Evolutionary conservation across 2,888 invertebrate species (phyloP), one percentile per base, ranked within the genome.

Genomic region (Pogonocherus hispidulus): DNA sequence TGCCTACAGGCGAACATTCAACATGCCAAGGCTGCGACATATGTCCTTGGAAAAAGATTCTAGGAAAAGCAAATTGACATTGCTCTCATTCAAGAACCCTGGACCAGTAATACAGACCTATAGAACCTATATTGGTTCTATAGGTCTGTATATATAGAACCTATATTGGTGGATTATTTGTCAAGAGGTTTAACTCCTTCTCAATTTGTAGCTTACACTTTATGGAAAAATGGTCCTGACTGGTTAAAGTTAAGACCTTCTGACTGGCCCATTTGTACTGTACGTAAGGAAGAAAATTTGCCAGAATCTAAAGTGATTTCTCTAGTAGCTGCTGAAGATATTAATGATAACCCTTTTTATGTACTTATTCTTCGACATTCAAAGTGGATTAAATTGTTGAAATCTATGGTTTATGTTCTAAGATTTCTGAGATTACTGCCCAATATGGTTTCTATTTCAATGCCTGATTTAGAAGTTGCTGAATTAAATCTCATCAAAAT

Each of bases 401-500:
- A 35, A 37, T 37, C 18, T 16, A 54, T 27, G 2, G 32, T 54
- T 16, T 54, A 18, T 54, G 54, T 35, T 18, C 18, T 54, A n/a
- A 32, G 35, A 35, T 55, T 55, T 55, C 1, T 35, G 9, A 37
- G 9, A 20, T 2, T 19, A 8, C 23, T 55, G 20, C 37, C 20
- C 8, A 37, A 18, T 11, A 19, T 16, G n/a, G 55, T 8, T 20
- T 11, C 35, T 9, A 55, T 55, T 37, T 35, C 35, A 1, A n/a
- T 37, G 16, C 37, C 20, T 32, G 54, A 46, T 6, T 18, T 46
- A 4, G 54, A 35, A 3, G 35, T 18, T 18, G 55, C 37, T 9
- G 55, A 55, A 23, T 6, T 55, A 11, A 19, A 19, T 35, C 35
- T 55, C 18, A 19, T 55, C n/a, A 55, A 55, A 55, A 19, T 55